phyloP scores from a whole-genome alignment of 1,140 invertebrate species.

The Danaus melanippus region DNA sequence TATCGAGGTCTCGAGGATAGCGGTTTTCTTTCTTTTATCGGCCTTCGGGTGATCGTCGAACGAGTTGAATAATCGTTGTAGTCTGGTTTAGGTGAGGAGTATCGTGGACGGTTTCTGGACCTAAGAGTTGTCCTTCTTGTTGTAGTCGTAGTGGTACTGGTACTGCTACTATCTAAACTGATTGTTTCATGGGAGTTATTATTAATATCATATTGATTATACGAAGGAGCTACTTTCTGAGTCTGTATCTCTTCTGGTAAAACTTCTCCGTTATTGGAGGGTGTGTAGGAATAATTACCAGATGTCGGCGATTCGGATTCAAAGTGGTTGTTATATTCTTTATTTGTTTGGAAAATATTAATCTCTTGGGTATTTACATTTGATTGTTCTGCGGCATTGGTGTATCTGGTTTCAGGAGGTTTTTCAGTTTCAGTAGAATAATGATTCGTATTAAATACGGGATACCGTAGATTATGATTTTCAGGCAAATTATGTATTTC shows the following conservation, averaged over 20 bases:
- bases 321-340: slow-evolving; percentile 21
- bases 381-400: slow-evolving; percentile 10
- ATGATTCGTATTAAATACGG: slow-evolving; percentile 39
- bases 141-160: slow-evolving; percentile 29
- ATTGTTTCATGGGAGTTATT: slow-evolving; percentile 32
- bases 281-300: slow-evolving; percentile 28
- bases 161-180: slow-evolving; percentile 34
- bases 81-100: slow-evolving; percentile 50
- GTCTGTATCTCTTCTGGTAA: slow-evolving; percentile 24
- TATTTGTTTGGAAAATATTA: slow-evolving; percentile 15
- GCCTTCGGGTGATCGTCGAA: slow-evolving; percentile 54
- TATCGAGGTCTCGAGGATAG: slow-evolving; percentile 47
- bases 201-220: slow-evolving; percentile 42
- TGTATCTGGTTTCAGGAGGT: slow-evolving; percentile 13
- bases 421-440: slow-evolving; percentile 33
- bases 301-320: slow-evolving; percentile 24
- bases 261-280: slow-evolving; percentile 26
- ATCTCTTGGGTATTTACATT: slow-evolving; percentile 16
- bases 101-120: slow-evolving; percentile 53
- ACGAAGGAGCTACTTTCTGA: slow-evolving; percentile 29
- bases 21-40: slow-evolving; percentile 65
- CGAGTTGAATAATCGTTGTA: slow-evolving; percentile 52
- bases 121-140: slow-evolving; percentile 58
- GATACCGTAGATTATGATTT: slow-evolving; percentile 34
- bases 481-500: slow-evolving; percentile 56